Evolutionary conservation across 2,888 invertebrate genomes (phyloP), one percentile per base, ranked within the genome.

Genomic region (Exephanes ischioxanthus): DNA sequence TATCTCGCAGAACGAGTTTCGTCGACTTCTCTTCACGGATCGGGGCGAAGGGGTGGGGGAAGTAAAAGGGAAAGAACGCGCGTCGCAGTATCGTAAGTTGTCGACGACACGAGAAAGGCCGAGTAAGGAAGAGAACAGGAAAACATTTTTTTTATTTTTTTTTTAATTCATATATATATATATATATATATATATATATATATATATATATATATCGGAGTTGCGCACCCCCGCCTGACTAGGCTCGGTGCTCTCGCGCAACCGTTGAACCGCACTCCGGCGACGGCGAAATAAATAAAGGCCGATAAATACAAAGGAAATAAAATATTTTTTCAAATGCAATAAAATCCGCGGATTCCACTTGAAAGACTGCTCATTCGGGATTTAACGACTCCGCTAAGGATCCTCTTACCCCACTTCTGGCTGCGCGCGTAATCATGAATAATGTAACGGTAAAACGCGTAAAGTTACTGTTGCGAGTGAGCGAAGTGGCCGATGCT

Each of bases 1-100:
- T 48, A 63, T 67, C 51, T 22, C n/a, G 76, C 71, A 58, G 76
- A 84, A 84, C 84, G 80, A 80, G 84, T 84, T 84, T 67, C 58
- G 76, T 76, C 76, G 76, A 61, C 63, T 58, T 58, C 48, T n/a
- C 55, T 67, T 26, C 26, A 14, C 45, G 22, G 1, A 33, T 9
- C 0, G 53, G n/a, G 30, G 48, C 30, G 48, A 58, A 22, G 7
- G 26, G 37, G 66, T 37, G 77, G 37, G 68, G 16, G 76, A 67
- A 73, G 37, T 63, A 48, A 45, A 79, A 58, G 61, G 67, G 71
- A 37, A 66, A 55, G 67, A 58, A 67, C 45, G 26, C 58, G 41
- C 14, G 63, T 71, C 70, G 75, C 76, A 68, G 55, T 58, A 84
- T 84, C 76, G 71, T 75, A 80, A 84, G 53, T 80, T 84, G 48